Evolutionary conservation across 2,888 invertebrate species (phyloP).

Genomic region (Arenicola marina): DNA sequence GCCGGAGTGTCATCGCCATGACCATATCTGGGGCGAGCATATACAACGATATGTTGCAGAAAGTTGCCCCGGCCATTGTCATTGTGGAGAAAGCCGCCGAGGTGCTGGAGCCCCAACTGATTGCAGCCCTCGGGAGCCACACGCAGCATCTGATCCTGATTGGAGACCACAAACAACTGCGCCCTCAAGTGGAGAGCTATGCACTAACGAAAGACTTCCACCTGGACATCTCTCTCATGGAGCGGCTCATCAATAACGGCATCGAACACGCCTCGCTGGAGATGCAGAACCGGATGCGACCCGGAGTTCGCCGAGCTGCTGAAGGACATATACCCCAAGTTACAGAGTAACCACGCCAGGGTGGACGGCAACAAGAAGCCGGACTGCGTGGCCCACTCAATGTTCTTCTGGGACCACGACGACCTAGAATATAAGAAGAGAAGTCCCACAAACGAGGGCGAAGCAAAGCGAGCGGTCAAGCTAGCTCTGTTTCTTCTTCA

Average conservation of each 20-base stretch:
- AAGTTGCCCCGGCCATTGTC: constrained; percentile 18
- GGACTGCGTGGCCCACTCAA: constrained; percentile 14
- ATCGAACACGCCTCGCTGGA: constrained; percentile 12
- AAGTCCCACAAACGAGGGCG: constrained; percentile 21
- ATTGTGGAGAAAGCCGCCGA: constrained; percentile 31
- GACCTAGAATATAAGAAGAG: constrained; percentile 16
- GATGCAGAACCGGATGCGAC: constrained; percentile 28
- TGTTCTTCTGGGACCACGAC: constrained; percentile 30
- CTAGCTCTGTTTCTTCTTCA: constrained; percentile 24
- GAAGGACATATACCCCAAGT: constrained; percentile 23
- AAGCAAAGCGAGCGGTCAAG: constrained; percentile 24
- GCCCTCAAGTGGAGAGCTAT: constrained; percentile 26
- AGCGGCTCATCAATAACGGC: constrained; percentile 26
- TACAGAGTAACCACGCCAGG: constrained; percentile 17
- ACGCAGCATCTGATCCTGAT: constrained; percentile 27
- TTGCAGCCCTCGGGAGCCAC: constrained; percentile 18
- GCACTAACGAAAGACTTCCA: constrained; percentile 15
- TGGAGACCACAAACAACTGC: constrained; percentile 30
- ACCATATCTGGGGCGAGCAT: constrained; percentile 32
- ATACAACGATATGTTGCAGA: constrained; percentile 11
- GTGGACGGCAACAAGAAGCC: constrained; percentile 12
- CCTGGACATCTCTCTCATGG: constrained; percentile 30
- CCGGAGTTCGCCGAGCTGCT: constrained; percentile 25
- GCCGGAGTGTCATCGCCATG: constrained; percentile 20
- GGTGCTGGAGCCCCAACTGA: constrained; percentile 27